Evolutionary conservation across 2,797 vertebrate species (phyloP), one percentile per base, ranked within the genome.

Genomic region (Gadopsis bispinosus): DNA sequence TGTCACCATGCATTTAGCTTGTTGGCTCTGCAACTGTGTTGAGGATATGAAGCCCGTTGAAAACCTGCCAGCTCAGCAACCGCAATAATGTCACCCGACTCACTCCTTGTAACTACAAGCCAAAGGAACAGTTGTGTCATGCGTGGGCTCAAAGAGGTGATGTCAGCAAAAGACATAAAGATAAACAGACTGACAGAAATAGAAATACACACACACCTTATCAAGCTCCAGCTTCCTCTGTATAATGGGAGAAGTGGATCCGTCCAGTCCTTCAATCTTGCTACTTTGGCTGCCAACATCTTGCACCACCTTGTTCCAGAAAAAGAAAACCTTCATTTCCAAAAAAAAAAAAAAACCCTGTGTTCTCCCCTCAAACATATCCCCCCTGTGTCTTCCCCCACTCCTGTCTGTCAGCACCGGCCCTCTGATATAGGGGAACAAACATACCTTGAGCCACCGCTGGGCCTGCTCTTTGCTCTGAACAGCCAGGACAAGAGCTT

Each of bases 401-500:
- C n/a, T 31, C 33, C n/a, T 6, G 16, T 16, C 50, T 47, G 61
- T 58, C 43, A 72, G 26, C 59, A 37, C 10, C 19, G 39, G 31
- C 13, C 17, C 5, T 71, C 26, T 62, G 20, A 76, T 41, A 16
- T 1, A 33, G 31, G 26, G 33, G 33, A 67, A 61, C 35, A 16
- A 70, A 54, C 7, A 37, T 94, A 99, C 98, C 97, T 97, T 98
- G 76, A 99, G 95, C 98, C 98, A 99, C 83, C 97, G 95, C 84
- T 99, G 97, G 0, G 98, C 98, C 92, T 99, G 98, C 84, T 99
- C 98, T 87, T 95, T 97, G 93, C 97, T 99, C 94, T 98, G 98
- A 81, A 98, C 96, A 0, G 98, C 97, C 88, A 99, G 88, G 81
- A 99, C 97, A 72, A 99, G 93, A 0, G 96, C 95, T 85, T 99